Percentiles rank a stretch among this genome's conserved stretches.
Evolutionary conservation across 2,888 invertebrate genomes (phyloP).

Genomic region (Platycheirus albimanus): DNA sequence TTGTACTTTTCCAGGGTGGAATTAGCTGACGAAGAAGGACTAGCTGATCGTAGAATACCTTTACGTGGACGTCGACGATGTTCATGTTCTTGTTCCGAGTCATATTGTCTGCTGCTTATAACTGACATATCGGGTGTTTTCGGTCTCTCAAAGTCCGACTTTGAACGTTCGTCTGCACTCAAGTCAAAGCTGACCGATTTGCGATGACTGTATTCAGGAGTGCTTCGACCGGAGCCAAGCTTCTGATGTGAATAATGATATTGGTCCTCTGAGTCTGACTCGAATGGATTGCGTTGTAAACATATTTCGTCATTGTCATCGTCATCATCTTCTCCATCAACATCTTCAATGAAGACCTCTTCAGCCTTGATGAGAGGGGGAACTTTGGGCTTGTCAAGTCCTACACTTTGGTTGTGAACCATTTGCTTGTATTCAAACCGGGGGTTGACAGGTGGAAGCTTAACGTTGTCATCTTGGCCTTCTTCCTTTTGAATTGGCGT

Average conservation of each 20-base stretch:
- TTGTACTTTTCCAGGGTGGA: conserved; percentile 79
- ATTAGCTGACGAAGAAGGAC: conserved; percentile 80
- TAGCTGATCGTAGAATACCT: conserved; percentile 81
- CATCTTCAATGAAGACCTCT: conserved; percentile 79
- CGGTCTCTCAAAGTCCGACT: conserved; percentile 80
- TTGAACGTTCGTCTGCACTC: conserved; percentile 81
- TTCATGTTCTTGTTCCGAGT: conserved; percentile 81
- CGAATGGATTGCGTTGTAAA: conserved; percentile 11
- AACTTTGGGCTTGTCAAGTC: background rate
- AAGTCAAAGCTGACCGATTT: conserved; percentile 83
- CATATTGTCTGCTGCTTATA: conserved; percentile 77
- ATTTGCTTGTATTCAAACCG: conserved; percentile 79
- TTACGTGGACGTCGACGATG: conserved; percentile 78
- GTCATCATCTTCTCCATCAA: conserved; percentile 74
- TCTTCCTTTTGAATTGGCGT: background rate
- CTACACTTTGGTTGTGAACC: conserved; percentile 75
- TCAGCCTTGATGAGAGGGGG: conserved; percentile 76
- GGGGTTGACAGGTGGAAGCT: conserved; percentile 52
- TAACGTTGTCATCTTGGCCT: conserved; percentile 6
- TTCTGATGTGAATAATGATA: conserved; percentile 75
- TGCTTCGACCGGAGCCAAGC: conserved; percentile 80
- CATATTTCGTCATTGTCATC: conserved; percentile 64
- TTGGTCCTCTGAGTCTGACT: conserved; percentile 79
- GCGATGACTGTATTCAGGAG: conserved; percentile 80
- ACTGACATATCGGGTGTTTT: conserved; percentile 76